Evolutionary conservation across 2,888 invertebrate species (phyloP).

Genomic region (Hanleya hanleyi): DNA sequence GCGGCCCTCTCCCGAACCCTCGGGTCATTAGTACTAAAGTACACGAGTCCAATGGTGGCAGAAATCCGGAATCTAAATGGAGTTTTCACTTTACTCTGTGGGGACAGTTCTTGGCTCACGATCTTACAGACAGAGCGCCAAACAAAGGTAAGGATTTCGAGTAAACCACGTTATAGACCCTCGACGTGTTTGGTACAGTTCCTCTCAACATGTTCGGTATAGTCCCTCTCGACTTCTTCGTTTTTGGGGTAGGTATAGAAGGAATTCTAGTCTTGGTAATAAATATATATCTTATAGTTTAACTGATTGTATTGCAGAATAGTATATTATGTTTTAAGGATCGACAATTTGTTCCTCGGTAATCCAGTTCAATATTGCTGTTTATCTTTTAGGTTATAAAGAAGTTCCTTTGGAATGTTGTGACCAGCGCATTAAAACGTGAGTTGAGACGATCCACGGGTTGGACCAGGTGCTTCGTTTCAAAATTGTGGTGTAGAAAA

Average conservation of each 20-base stretch:
- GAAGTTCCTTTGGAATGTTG: constrained; percentile 2
- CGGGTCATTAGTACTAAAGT: neutral
- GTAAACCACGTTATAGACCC: neutral
- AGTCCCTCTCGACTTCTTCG: too few relatives aligned
- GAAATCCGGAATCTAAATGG: neutral
- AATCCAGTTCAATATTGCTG: neutral
- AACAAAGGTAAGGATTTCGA: neutral
- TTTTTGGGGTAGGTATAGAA: too few relatives aligned
- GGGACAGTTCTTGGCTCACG: constrained; percentile 3
- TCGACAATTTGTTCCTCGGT: neutral
- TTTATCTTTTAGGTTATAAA: neutral
- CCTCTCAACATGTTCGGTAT: too few relatives aligned
- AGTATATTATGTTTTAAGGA: neutral
- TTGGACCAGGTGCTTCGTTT: too few relatives aligned
- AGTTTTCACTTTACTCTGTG: neutral
- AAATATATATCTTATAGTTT: too few relatives aligned
- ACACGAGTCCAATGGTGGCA: neutral
- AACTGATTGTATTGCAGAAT: too few relatives aligned
- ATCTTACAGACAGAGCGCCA: neutral
- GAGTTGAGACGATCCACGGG: too few relatives aligned
- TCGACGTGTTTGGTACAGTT: too few relatives aligned
- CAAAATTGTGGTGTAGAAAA: too few relatives aligned
- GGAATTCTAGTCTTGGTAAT: too few relatives aligned
- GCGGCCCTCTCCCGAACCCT: neutral
- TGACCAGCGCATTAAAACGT: neutral